These are phyloP conservation scores for Halisarca cf. caerulea DNA, from an alignment of 37 sponge, comb jelly and placozoan genomes.

Conservation along the genomic window DNA sequence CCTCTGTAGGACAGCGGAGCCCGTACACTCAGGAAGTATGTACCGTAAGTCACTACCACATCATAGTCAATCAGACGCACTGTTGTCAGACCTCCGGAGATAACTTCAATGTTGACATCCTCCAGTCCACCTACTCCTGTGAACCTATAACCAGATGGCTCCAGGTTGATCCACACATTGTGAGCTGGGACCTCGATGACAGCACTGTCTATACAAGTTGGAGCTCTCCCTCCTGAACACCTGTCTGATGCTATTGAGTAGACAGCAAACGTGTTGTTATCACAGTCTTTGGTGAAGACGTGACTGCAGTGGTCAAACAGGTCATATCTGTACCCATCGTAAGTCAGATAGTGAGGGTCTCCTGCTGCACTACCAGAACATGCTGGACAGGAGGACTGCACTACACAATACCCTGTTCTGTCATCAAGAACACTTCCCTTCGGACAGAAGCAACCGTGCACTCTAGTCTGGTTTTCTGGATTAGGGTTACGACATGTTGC, in stretches of 20 bases:
- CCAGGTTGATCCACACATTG: not conserved
- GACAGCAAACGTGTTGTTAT: not conserved
- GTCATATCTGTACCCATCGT: not conserved
- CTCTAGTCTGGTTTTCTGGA: not conserved
- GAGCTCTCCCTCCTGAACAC: not conserved
- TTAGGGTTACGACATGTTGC: not conserved
- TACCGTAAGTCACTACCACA: not conserved
- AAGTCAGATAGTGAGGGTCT: constrained; percentile 4
- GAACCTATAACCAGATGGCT: not conserved
- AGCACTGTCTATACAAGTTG: constrained; percentile 3
- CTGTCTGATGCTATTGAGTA: not conserved
- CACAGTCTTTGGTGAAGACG: constrained; percentile 19
- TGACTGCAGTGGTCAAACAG: constrained; percentile 24
- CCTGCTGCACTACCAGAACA: not conserved
- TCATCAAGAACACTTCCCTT: not conserved
- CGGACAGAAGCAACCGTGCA: not conserved
- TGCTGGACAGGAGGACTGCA: not conserved
- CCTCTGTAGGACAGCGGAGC: constrained; percentile 8
- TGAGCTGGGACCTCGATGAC: not conserved
- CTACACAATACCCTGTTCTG: not conserved
- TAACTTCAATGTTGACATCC: not conserved
- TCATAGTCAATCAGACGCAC: not conserved
- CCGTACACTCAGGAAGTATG: not conserved
- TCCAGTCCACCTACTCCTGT: not conserved
- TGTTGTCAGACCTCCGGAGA: not conserved